Base-by-base conservation (phyloP, 2,888 invertebrate species). In the Adelognathus sp. region DNA sequence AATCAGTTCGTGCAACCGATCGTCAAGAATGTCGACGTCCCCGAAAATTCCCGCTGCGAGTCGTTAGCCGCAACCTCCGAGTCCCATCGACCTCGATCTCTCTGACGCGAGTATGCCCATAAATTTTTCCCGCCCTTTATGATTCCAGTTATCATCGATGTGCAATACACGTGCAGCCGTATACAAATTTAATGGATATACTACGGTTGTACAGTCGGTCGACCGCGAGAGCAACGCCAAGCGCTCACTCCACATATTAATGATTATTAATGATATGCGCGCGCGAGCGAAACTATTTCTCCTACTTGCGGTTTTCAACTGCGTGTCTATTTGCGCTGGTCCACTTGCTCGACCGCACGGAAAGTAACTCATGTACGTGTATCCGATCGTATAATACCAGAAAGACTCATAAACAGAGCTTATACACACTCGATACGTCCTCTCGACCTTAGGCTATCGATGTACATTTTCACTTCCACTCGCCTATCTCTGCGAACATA, bases 321-420 rank as follows among this genome's bases (percentile, higher is more conserved):
- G 39, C 29, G 31, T 31, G 58, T 73, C 36, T 64, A 64, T 76
- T 64, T 61, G 71, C 54, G 46, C 50, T 72, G 76, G 71, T 76
- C 76, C 76, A 76, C 71, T 72, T 72, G 76, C 50, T 39, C 71
- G 72, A 72, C 66, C 71, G 54, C 50, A 76, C 76, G 76, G 76
- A 76, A 76, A 39, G 63, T 36, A 44, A 41, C 58, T 31, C 41
- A 63, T 33, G 9, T 36, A 14, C 18, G 60, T 36, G 60, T 66
- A n/a, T 54, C 44, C 16, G n/a, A n/a, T n/a, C 36, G 18, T 69
- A 63, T 24, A n/a, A 33, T 36, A n/a, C n/a, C n/a, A n/a, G n/a
- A n/a, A n/a, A n/a, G n/a, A n/a, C n/a, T n/a, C n/a, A n/a, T n/a
- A n/a, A n/a, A n/a, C n/a, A n/a, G n/a, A n/a, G n/a, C n/a, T n/a